These are phyloP conservation scores for Chaetops frenatus DNA, from an alignment of 2,113 vertebrate genomes.

Conservation along the genomic window DNA sequence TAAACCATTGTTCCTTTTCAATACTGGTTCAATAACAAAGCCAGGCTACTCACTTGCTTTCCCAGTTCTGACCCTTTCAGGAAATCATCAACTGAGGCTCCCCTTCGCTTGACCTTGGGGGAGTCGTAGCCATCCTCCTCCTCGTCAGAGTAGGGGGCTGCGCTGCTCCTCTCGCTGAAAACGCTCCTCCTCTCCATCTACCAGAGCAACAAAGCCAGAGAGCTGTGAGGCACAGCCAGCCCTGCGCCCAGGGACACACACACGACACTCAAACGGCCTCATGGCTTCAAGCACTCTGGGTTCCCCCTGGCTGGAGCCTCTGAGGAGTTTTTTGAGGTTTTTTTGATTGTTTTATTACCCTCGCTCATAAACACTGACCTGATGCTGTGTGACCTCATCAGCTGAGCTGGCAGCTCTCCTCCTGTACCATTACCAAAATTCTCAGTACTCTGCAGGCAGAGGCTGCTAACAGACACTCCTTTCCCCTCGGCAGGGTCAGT, in stretches of 20 bases:
- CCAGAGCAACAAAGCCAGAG: neutral
- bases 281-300: neutral
- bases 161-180: constrained; percentile 79
- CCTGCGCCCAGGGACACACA: neutral
- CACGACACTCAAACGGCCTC: neutral
- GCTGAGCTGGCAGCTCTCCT: neutral
- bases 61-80: constrained; percentile 90
- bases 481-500: neutral
- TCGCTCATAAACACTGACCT: neutral
- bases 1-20: accelerated
- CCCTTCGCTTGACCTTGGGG: constrained; percentile 78
- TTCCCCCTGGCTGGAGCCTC: neutral
- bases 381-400: neutral
- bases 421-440: neutral
- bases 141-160: constrained; percentile 81
- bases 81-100: constrained; percentile 93
- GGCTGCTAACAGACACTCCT: neutral
- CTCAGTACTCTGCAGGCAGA: neutral
- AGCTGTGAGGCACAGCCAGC: neutral
- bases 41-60: constrained; percentile 78
- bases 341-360: neutral
- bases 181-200: constrained; percentile 90
- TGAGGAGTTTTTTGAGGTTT: neutral
- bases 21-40: accelerated
- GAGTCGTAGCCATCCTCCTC: constrained; percentile 89